A percentile compares a stretch with the other conserved stretches of the same genome.
phyloP scores from a whole-genome alignment of 2,797 vertebrate species.

The Clarias laeviceps region DNA sequence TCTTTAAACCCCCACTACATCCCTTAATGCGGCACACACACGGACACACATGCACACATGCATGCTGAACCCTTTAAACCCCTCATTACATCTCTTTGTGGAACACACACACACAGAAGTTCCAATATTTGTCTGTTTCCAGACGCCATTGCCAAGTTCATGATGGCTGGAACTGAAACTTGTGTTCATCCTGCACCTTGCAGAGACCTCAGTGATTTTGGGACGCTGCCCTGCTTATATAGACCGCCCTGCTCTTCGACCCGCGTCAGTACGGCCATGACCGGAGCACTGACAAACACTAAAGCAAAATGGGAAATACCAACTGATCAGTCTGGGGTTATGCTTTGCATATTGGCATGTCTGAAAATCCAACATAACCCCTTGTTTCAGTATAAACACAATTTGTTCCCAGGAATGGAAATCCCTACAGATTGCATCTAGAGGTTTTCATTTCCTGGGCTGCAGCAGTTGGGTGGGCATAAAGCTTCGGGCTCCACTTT shows the following conservation, averaged over 20 bases:
- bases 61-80: slow-evolving; percentile 43
- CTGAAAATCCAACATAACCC: slow-evolving; percentile 30
- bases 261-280: neutral
- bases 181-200: slow-evolving; percentile 45
- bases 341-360: slow-evolving; percentile 31
- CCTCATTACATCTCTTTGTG: slow-evolving; percentile 36
- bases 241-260: slow-evolving; percentile 10
- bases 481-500: slow-evolving; percentile 34
- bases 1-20: slow-evolving; percentile 44
- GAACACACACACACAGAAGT: slow-evolving; percentile 20
- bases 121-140: slow-evolving; percentile 31
- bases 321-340: slow-evolving; percentile 12
- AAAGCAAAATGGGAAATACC: slow-evolving; percentile 26
- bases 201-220: slow-evolving; percentile 20
- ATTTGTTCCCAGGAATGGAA: slow-evolving; percentile 21
- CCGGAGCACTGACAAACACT: neutral
- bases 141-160: slow-evolving; percentile 21
- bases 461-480: slow-evolving; percentile 37
- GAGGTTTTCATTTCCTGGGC: slow-evolving; percentile 46
- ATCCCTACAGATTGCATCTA: slow-evolving; percentile 38
- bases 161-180: slow-evolving; percentile 19
- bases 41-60: slow-evolving; percentile 19
- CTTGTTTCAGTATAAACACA: slow-evolving; percentile 17
- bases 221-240: neutral
- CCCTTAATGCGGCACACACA: slow-evolving; percentile 32